A percentile compares a stretch with the other conserved stretches of the same genome.
phyloP scores from a whole-genome alignment of 1,140 invertebrate genomes.

The Acromyrmex charruanus region DNA sequence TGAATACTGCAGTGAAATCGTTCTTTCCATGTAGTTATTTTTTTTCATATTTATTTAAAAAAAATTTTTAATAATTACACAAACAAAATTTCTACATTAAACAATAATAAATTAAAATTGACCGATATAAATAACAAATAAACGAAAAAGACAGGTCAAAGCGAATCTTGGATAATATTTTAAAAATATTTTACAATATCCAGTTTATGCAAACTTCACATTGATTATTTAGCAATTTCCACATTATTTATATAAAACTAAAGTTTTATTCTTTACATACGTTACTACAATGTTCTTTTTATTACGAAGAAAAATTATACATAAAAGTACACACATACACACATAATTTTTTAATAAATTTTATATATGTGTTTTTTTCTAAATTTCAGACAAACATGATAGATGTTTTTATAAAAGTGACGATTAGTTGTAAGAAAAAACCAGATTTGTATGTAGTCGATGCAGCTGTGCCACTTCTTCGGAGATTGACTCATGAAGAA shows the following conservation, averaged over 20 bases:
- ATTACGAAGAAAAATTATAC: slow-evolving; percentile 15
- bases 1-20: too few species aligned
- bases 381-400: slow-evolving; percentile 88
- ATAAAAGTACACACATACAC: background rate
- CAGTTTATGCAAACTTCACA: too few species aligned
- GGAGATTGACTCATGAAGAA: slow-evolving; percentile 90
- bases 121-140: too few species aligned
- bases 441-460: slow-evolving; percentile 90
- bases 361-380: slow-evolving; percentile 57
- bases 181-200: too few species aligned
- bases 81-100: background rate
- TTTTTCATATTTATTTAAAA: background rate
- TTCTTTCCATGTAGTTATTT: background rate
- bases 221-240: background rate
- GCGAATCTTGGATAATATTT: too few species aligned
- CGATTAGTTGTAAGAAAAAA: slow-evolving; percentile 93
- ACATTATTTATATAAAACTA: background rate
- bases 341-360: background rate
- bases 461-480: slow-evolving; percentile 89
- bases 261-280: background rate
- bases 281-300: background rate
- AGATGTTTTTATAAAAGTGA: slow-evolving; percentile 93
- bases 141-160: too few species aligned
- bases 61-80: background rate
- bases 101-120: too few species aligned